Conservation (phyloP, 2,113 vertebrate species). For the Strix uralensis region DNA sequence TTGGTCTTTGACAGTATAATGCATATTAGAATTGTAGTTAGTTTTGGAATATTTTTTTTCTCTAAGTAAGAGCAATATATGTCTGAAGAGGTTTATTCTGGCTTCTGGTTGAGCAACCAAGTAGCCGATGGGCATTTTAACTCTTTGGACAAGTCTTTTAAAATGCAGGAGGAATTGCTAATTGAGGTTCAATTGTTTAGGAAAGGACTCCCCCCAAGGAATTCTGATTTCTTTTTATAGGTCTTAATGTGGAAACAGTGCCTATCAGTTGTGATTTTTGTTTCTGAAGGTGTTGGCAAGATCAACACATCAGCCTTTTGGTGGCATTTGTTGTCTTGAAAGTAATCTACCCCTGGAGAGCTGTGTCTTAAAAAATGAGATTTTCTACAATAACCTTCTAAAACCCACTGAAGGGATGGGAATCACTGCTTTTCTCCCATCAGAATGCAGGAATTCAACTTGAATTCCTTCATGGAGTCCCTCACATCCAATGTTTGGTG, state of each 20-base stretch:
- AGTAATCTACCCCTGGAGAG: background rate
- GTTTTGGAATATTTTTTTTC: background rate
- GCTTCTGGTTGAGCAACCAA: background rate
- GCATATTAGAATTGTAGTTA: background rate
- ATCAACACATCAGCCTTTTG: background rate
- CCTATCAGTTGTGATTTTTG: background rate
- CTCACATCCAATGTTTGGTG: background rate
- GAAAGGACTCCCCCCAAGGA: background rate
- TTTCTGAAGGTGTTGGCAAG: background rate
- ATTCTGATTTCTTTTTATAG: background rate
- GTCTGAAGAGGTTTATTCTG: background rate
- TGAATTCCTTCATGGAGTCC: background rate
- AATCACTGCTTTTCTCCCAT: background rate
- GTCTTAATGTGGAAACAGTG: background rate
- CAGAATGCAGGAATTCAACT: background rate
- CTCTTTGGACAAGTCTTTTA: background rate
- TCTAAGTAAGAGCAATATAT: background rate
- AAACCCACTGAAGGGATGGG: background rate
- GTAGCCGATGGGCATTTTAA: background rate
- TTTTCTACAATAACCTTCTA: background rate
- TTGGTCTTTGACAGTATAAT: background rate
- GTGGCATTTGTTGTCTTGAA: background rate
- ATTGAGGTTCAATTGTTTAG: background rate
- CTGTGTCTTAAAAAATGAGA: background rate
- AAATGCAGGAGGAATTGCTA: background rate